Evolutionary conservation across 2,888 invertebrate genomes (phyloP), one percentile per base, ranked within the genome.

Genomic region (Branchipolynoe longqiensis): DNA sequence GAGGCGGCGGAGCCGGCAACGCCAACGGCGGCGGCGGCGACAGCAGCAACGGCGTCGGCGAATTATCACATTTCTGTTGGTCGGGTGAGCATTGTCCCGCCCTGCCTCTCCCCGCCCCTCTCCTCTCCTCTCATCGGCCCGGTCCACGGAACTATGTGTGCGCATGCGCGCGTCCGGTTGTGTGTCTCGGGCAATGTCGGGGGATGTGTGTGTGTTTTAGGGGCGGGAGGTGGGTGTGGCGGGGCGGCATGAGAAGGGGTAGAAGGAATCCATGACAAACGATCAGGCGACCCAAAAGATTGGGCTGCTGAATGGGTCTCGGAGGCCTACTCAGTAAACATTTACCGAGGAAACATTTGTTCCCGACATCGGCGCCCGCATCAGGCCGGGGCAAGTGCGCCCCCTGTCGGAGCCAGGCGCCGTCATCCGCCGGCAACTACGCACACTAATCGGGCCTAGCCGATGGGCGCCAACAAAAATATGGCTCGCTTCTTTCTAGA

Each of bases 261-360:
- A n/a, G n/a, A n/a, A n/a, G n/a, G 48, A 48, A 78, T 78, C 41
- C 78, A 78, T 48, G 78, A 78, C 78, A 78, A 78, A 78, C 31
- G 41, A 78, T 78, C 54, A 48, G n/a, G 41, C 41, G 41, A 54
- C 41, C n/a, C 54, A 78, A 54, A 78, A 54, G 78, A 54, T 28
- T 40, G 78, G 25, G 48, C 18, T 48, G 48, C n/a, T n/a, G 69
- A 69, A 69, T 69, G 69, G 38, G 78, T 78, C 78, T 78, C 78
- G 31, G 3, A 78, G 78, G 48, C 48, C 78, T 54, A 41, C 78
- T 78, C 78, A 48, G 78, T 31, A 41, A 78, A 78, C 78, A 78
- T 78, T 78, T 78, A 78, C 78, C 18, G 54, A 78, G 78, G 78
- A 41, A 78, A 78, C 78, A 78, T 78, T 78, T 41, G 78, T 78